Conservation (phyloP, 2,113 vertebrate species). For the Philantomba maxwellii region DNA sequence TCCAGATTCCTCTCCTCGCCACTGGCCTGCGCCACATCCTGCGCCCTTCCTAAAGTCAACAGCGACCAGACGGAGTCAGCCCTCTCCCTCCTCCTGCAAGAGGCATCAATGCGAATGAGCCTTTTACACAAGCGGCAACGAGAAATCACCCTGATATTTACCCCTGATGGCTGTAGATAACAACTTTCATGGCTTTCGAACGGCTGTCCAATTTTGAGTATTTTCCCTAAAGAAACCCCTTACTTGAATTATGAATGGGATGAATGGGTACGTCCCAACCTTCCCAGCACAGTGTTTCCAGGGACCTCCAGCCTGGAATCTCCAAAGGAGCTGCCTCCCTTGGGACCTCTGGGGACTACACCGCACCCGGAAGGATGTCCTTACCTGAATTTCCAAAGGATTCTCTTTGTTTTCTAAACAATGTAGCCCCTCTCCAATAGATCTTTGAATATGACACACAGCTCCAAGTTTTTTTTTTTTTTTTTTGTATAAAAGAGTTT, state of each 20-base stretch:
- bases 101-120: conserved; percentile 17
- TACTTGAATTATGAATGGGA: conserved; percentile 29
- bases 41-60: conserved; percentile 20
- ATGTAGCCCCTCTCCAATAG: background rate
- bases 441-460: conserved; percentile 55
- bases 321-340: background rate
- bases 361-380: background rate
- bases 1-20: background rate
- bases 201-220: conserved; percentile 26
- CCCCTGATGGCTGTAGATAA: conserved; percentile 22
- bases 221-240: conserved; percentile 39
- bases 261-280: background rate
- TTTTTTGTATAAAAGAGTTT: background rate
- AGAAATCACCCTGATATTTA: conserved; percentile 42
- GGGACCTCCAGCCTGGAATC: background rate
- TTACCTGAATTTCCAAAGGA: background rate
- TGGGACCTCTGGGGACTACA: background rate
- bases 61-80: conserved; percentile 48
- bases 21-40: background rate
- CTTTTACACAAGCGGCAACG: background rate
- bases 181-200: conserved; percentile 44
- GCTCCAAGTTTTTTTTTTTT: conserved; percentile 21
- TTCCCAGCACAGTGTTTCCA: conserved; percentile 33
- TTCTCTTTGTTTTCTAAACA: conserved; percentile 14
- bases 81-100: conserved; percentile 32